Conservation (phyloP, 2,113 vertebrate genomes). For the Thunnus maccoyii region DNA sequence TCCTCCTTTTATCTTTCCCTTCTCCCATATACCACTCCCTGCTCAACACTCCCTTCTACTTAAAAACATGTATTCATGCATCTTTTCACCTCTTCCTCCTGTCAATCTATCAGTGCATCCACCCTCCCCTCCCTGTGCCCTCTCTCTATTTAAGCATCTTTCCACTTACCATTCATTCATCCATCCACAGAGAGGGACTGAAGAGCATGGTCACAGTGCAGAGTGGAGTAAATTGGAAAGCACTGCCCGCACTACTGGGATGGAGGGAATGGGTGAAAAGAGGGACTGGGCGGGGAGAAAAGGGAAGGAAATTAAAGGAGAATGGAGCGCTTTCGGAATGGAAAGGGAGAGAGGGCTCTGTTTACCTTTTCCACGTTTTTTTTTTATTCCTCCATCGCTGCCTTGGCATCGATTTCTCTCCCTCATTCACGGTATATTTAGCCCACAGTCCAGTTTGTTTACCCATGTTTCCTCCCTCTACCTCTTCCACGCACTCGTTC, state of each 20-base stretch:
- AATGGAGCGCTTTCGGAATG: conserved; percentile 25
- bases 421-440: conserved; percentile 16
- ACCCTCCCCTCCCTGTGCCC: neutral
- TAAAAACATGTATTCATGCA: conserved; percentile 46
- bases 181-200: conserved; percentile 35
- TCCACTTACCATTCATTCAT: conserved; percentile 39
- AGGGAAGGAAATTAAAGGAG: conserved; percentile 11
- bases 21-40: conserved; percentile 8
- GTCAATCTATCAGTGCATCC: conserved; percentile 16
- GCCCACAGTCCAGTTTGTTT: conserved; percentile 16
- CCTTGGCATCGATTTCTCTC: conserved; percentile 22
- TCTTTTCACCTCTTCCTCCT: conserved; percentile 7
- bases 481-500: neutral
- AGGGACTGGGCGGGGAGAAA: conserved; percentile 1
- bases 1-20: conserved; percentile 28
- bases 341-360: conserved; percentile 24
- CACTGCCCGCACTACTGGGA: conserved; percentile 13
- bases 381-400: neutral
- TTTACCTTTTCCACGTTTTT: conserved; percentile 6
- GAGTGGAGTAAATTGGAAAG: conserved; percentile 50
- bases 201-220: conserved; percentile 37
- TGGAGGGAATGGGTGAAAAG: conserved; percentile 16
- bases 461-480: conserved; percentile 9
- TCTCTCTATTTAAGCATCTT: conserved; percentile 34
- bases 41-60: neutral